Evolutionary conservation across 2,113 vertebrate species (phyloP).

Genomic region (Bos taurus): DNA sequence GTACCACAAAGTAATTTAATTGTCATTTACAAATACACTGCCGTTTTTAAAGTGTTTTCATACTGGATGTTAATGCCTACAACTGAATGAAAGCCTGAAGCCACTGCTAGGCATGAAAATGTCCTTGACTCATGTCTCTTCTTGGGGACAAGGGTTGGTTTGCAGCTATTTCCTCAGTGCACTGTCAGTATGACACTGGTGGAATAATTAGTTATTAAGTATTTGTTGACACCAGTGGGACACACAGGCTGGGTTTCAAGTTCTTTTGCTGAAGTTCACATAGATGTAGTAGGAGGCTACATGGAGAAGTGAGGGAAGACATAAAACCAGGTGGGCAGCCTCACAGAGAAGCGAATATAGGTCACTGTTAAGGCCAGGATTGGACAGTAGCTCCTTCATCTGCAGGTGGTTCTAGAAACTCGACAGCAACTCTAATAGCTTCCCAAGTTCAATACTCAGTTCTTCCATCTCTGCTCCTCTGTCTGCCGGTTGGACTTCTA

Average conservation of each 20-base stretch:
- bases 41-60: constrained; percentile 26
- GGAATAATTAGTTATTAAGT: not conserved
- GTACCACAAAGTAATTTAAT: not conserved
- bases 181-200: not conserved
- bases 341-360: not conserved
- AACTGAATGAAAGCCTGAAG: not conserved
- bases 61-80: not conserved
- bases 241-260: not conserved
- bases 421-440: not conserved
- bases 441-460: not conserved
- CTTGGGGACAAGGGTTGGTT: not conserved
- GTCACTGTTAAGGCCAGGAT: not conserved
- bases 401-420: not conserved
- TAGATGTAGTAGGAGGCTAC: not conserved
- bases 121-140: not conserved
- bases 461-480: not conserved
- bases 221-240: not conserved
- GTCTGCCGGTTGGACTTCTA: not conserved
- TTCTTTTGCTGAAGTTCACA: not conserved
- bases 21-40: not conserved
- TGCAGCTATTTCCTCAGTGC: not conserved
- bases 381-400: not conserved
- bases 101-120: not conserved
- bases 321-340: not conserved
- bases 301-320: not conserved